A percentile compares a stretch with the other conserved stretches of the same genome.
Conservation (phyloP, 2,797 vertebrate species). For the Coracias cyanogaster region DNA sequence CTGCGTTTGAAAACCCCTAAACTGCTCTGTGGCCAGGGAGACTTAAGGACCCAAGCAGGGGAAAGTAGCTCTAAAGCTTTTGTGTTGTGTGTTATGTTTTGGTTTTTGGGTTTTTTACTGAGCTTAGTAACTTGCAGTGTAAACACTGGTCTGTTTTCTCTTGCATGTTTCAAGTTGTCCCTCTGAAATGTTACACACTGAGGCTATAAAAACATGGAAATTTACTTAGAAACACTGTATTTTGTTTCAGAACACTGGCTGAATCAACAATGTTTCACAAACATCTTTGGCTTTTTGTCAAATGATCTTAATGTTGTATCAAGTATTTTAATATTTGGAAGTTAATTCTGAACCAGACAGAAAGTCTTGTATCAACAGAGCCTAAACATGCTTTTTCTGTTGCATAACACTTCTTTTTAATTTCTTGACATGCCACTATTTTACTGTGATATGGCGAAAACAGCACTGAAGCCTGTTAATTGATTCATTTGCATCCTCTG, state of each 20-base stretch:
- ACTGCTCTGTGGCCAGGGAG: constrained; percentile 5
- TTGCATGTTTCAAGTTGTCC: not conserved
- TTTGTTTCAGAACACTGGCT: not conserved
- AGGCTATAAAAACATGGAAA: not conserved
- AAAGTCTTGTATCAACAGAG: not conserved
- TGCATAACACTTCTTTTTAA: not conserved
- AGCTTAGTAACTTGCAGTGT: not conserved
- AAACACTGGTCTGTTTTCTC: not conserved
- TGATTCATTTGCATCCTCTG: not conserved
- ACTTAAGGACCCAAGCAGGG: not conserved
- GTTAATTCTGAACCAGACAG: not conserved
- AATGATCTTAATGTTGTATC: not conserved
- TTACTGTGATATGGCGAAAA: not conserved
- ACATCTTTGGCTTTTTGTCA: not conserved
- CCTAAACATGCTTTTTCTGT: not conserved
- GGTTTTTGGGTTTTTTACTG: not conserved
- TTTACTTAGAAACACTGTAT: not conserved
- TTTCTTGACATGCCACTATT: not conserved
- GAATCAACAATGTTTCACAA: not conserved
- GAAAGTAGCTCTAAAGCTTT: constrained; percentile 20
- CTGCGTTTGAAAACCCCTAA: not conserved
- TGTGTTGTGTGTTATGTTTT: not conserved
- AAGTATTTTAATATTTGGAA: not conserved
- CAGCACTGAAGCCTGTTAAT: not conserved
- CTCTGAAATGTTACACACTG: not conserved